Percentiles rank a stretch among this genome's conserved stretches.
These are phyloP conservation scores for Clunio marinus DNA, from an alignment of 2,888 invertebrate genomes.

Conservation along the genomic window DNA sequence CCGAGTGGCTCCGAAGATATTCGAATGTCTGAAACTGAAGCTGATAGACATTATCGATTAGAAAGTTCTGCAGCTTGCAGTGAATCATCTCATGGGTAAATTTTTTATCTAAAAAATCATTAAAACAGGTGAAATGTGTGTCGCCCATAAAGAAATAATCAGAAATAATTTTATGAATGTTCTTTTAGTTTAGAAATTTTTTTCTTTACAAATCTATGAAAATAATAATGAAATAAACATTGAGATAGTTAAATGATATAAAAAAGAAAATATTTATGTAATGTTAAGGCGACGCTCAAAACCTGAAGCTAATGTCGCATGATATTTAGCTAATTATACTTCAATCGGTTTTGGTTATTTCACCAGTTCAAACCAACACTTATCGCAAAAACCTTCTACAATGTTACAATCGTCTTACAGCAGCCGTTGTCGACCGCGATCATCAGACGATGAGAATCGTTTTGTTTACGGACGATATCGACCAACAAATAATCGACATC, in stretches of 20 bases:
- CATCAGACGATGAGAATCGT: conserved; percentile 65
- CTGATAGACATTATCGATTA: conserved; percentile 80
- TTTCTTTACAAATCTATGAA: no score
- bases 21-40: conserved; percentile 76
- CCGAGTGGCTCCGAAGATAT: conserved; percentile 89
- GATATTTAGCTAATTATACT: no score
- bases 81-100: conserved; percentile 68
- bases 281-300: not conserved
- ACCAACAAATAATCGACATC: conserved; percentile 55
- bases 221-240: no score
- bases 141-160: no score
- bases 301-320: not conserved
- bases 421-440: conserved; percentile 58
- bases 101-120: no score
- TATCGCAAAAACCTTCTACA: conserved; percentile 54
- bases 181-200: no score
- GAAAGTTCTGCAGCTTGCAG: conserved; percentile 70
- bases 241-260: not conserved
- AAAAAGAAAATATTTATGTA: not conserved
- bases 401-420: conserved; percentile 53
- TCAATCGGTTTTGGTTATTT: conserved; percentile 13
- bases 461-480: conserved; percentile 70
- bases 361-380: conserved; percentile 52
- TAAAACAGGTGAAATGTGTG: no score
- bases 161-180: no score